Evolutionary conservation across 2,113 vertebrate species (phyloP).

Genomic region (Crocuta crocuta): DNA sequence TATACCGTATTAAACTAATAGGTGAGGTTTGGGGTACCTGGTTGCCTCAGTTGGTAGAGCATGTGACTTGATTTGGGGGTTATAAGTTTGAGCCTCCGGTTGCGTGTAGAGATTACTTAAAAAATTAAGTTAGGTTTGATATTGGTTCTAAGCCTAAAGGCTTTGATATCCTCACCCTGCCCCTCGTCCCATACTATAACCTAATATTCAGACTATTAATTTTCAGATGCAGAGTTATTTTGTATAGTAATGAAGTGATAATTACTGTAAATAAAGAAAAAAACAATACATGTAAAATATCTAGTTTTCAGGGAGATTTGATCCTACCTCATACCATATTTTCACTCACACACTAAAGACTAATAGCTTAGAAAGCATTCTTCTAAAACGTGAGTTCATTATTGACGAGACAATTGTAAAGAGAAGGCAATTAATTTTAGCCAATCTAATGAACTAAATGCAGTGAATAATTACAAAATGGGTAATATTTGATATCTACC

Average conservation of each 20-base stretch:
- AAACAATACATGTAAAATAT: constrained; percentile 23
- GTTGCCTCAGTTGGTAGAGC: too few species aligned
- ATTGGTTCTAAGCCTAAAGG: constrained; percentile 7
- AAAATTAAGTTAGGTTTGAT: too few species aligned
- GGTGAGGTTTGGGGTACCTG: background rate
- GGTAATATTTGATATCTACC: background rate
- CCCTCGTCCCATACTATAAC: background rate
- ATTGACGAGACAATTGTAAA: constrained; percentile 36
- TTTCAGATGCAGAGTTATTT: constrained; percentile 12
- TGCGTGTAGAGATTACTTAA: too few species aligned
- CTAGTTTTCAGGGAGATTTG: background rate
- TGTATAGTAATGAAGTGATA: background rate
- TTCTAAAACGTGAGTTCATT: background rate
- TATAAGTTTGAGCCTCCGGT: too few species aligned
- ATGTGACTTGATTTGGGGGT: too few species aligned
- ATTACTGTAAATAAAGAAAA: background rate
- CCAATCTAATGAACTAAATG: background rate
- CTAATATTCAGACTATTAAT: background rate
- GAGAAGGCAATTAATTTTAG: background rate
- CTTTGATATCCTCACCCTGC: background rate
- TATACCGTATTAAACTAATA: background rate
- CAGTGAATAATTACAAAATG: background rate
- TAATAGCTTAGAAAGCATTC: background rate
- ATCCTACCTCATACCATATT: background rate
- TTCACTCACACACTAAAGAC: background rate